Conservation (phyloP, 2,888 invertebrate species). For the Bhutanitis thaidina region DNA sequence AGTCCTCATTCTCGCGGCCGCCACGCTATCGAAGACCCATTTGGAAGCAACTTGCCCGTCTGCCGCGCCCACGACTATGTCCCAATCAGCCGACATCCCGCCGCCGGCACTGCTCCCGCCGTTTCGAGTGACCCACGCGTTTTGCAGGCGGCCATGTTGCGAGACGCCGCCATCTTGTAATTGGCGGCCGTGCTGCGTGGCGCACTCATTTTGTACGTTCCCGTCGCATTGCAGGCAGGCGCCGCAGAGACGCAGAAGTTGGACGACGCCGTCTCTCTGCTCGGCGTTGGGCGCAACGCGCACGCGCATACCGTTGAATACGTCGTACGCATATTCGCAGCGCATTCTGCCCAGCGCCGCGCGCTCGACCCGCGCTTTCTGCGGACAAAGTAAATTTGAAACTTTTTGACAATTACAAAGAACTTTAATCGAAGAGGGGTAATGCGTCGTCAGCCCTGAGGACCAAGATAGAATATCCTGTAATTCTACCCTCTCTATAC, state of each 20-base stretch:
- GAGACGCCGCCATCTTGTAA: constrained; percentile 18
- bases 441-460: no score
- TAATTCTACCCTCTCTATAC: no score
- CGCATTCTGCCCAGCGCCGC: constrained; percentile 42
- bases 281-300: constrained; percentile 37
- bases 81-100: constrained; percentile 26
- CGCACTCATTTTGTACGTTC: constrained; percentile 19
- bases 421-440: no score
- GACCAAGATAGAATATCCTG: no score
- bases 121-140: constrained; percentile 25
- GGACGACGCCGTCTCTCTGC: constrained; percentile 43
- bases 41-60: constrained; percentile 48
- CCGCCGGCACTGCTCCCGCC: constrained; percentile 24
- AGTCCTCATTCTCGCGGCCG: constrained; percentile 52
- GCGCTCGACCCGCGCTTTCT: constrained; percentile 66
- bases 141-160: constrained; percentile 28
- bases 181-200: constrained; percentile 26
- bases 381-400: no score
- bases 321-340: constrained; percentile 58
- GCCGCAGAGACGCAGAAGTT: constrained; percentile 55
- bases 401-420: no score
- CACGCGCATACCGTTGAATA: constrained; percentile 56
- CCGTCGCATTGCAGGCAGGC: constrained; percentile 33
- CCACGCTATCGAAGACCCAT: constrained; percentile 69
- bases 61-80: constrained; percentile 44